Evolutionary conservation across 2,888 invertebrate species (phyloP).

Genomic region (Rhorus exstirpatorius): DNA sequence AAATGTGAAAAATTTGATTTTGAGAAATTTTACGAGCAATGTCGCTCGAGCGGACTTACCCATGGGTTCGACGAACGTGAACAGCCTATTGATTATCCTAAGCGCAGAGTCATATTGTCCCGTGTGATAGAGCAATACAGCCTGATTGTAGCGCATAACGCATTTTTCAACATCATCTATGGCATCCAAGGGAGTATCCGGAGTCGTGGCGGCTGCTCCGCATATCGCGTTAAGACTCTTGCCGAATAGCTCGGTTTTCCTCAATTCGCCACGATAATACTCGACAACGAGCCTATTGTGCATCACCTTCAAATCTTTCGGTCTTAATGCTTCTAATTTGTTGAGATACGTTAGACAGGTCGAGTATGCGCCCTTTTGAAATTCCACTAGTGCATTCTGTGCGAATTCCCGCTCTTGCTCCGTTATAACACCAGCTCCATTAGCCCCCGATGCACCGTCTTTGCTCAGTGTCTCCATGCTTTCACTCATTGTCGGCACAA

Average conservation of each 20-base stretch:
- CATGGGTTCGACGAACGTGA: slow-evolving; percentile 90
- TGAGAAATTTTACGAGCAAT: neutral
- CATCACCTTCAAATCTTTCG: slow-evolving; percentile 91
- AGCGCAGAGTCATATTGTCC: slow-evolving; percentile 91
- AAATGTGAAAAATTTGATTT: neutral
- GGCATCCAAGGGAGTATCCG: slow-evolving; percentile 86
- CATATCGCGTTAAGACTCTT: slow-evolving; percentile 89
- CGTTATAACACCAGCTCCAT: slow-evolving; percentile 78
- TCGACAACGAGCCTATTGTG: slow-evolving; percentile 95
- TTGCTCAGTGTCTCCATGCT: slow-evolving; percentile 71
- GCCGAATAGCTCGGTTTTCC: slow-evolving; percentile 91
- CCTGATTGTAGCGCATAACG: slow-evolving; percentile 92
- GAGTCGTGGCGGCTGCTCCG: slow-evolving; percentile 81
- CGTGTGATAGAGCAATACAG: slow-evolving; percentile 92
- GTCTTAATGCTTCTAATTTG: slow-evolving; percentile 89
- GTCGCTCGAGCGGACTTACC: slow-evolving; percentile 84
- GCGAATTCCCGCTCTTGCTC: slow-evolving; percentile 89
- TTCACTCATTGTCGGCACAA: slow-evolving; percentile 72
- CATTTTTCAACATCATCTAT: slow-evolving; percentile 90
- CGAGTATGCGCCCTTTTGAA: slow-evolving; percentile 89
- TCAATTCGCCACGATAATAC: slow-evolving; percentile 91
- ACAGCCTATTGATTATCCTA: slow-evolving; percentile 88
- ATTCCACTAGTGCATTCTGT: slow-evolving; percentile 88
- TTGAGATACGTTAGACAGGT: slow-evolving; percentile 89
- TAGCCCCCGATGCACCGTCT: slow-evolving; percentile 50